phyloP scores from a whole-genome alignment of 2,888 invertebrate genomes.

The Thecophora atra region DNA sequence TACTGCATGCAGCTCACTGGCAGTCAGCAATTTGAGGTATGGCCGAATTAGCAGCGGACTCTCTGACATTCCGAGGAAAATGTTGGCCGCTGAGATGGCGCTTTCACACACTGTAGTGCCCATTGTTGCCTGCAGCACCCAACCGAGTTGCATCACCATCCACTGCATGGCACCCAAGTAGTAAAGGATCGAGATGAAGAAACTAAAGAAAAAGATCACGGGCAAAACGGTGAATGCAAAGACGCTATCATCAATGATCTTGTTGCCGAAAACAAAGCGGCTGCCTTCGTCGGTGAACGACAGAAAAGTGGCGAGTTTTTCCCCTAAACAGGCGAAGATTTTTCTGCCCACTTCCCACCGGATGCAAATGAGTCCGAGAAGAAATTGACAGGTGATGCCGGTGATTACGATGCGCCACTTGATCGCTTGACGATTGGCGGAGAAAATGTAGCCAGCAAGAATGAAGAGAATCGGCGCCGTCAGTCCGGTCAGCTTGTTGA shows the following conservation, averaged over 20 bases:
- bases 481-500: constrained; percentile 74
- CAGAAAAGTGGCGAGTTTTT: constrained; percentile 78
- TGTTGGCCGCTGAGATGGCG: constrained; percentile 90
- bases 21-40: constrained; percentile 81
- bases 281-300: constrained; percentile 82
- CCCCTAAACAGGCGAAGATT: constrained; percentile 72
- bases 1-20: constrained; percentile 91
- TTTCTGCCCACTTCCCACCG: constrained; percentile 82
- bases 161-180: constrained; percentile 90
- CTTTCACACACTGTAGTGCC: constrained; percentile 96
- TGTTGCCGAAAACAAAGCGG: constrained; percentile 83
- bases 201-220: constrained; percentile 93
- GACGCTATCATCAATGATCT: constrained; percentile 71
- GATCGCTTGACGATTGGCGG: constrained; percentile 71
- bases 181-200: constrained; percentile 88
- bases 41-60: constrained; percentile 89
- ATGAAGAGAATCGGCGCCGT: constrained; percentile 74
- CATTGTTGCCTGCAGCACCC: constrained; percentile 75
- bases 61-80: constrained; percentile 94
- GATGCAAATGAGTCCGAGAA: constrained; percentile 85
- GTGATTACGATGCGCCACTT: constrained; percentile 83
- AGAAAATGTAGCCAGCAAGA: constrained; percentile 72
- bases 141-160: constrained; percentile 82
- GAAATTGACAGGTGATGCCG: constrained; percentile 85
- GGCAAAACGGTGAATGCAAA: constrained; percentile 93